Base-by-base conservation (phyloP, 2,888 invertebrate genomes). In the Diarsia brunnea region DNA sequence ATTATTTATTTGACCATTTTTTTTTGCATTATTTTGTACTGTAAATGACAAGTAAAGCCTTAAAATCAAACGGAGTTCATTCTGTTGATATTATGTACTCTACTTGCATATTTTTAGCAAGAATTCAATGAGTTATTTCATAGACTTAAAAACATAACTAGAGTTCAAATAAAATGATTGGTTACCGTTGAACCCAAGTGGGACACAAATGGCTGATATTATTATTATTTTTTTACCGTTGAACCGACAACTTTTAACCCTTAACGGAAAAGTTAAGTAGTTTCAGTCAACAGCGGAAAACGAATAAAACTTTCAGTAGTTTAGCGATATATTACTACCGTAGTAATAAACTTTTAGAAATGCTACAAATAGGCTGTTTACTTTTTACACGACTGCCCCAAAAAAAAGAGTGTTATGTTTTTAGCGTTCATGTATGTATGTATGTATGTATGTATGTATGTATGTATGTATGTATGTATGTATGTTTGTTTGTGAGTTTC, bases 181-280 rank as follows among this genome's bases (percentile, higher is more conserved):
- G 43, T 55, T 53, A 19, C 51, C 27, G n/a, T 53, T n/a, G n/a
- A n/a, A n/a, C n/a, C n/a, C n/a, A n/a, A n/a, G n/a, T n/a, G n/a
- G n/a, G n/a, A n/a, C n/a, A n/a, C n/a, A n/a, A n/a, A n/a, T n/a
- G n/a, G n/a, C n/a, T n/a, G n/a, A n/a, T n/a, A n/a, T n/a, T n/a
- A n/a, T n/a, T n/a, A n/a, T n/a, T n/a, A n/a, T n/a, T n/a, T n/a
- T n/a, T n/a, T 55, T 53, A 19, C 51, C 27, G n/a, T 53, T 61
- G 27, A 53, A 63, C 51, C 8, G 27, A 21, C 2, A 45, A 77
- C n/a, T 71, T 72, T 45, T 4, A 60, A 60, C 63, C 10, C n/a
- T 49, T n/a, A 64, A 51, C 58, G n/a, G 58, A 64, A 60, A 65
- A 74, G 51, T 79, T 51, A 64, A 78, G 55, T 38, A 47, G 55